Base-by-base conservation (phyloP, 1,140 invertebrate species). In the Antheraea mylitta region DNA sequence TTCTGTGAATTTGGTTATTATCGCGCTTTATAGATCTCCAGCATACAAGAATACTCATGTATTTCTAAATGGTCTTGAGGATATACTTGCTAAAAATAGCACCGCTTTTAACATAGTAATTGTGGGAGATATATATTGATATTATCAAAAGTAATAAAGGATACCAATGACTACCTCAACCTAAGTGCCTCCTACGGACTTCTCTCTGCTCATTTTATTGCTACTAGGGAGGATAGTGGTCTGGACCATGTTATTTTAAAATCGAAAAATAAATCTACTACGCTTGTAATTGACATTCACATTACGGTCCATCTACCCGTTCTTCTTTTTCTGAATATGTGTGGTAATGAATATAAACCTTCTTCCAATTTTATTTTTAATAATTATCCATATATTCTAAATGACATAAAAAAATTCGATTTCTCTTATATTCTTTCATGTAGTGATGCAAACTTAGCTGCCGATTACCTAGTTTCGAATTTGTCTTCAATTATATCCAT, bases 221-320 rank as follows among this genome's bases (percentile, higher is more conserved):
- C 22, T 11, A 63, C 61, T 5, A 30, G 61, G 7, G 13, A 37
- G 7, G 37, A 30, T 36, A 63, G 16, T 22, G 37, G 61, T 36
- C 22, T 63, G 11, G 61, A 63, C 18, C 61, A 63, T 37, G 37
- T 63, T 18, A 37, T 63, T n/a, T 13, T 63, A 36, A 63, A 63
- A 63, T n/a, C 22, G 8, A 36, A 63, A n/a, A 6, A 37, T 9
- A n/a, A 30, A 36, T 22, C 18, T 22, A 61, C 11, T 16, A 63
- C 61, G 8, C 18, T 63, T 16, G 3, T 63, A 11, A 37, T 63
- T 7, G 61, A 63, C 30, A 30, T 7, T 37, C 8, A 2, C 30
- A 63, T 63, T 37, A 63, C 61, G 19, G 61, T 4, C n/a, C n/a
- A n/a, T n/a, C n/a, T n/a, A n/a, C 61, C 61, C 3, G 7, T 63